These are phyloP conservation scores for Fukomys damarensis DNA, from an alignment of 2,113 vertebrate genomes.

Conservation along the genomic window DNA sequence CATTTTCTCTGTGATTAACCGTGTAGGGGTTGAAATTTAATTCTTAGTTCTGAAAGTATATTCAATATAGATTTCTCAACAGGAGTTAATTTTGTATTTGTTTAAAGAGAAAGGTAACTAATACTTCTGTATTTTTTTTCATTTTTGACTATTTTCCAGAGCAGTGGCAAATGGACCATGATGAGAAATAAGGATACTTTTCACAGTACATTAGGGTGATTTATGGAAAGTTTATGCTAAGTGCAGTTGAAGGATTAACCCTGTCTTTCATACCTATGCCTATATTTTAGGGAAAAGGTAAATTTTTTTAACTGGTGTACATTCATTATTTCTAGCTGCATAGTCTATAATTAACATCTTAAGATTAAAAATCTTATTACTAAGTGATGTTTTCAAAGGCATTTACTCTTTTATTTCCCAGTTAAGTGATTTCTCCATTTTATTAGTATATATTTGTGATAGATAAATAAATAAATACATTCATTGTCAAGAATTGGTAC, in stretches of 20 bases:
- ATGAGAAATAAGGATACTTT: conserved; percentile 43
- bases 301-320: background rate
- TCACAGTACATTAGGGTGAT: background rate
- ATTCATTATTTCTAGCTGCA: background rate
- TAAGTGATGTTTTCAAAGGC: conserved; percentile 6
- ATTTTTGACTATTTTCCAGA: conserved; percentile 48
- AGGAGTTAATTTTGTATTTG: background rate
- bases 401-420: conserved; percentile 15
- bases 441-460: background rate
- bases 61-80: background rate
- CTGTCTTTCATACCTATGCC: background rate
- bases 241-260: conserved; percentile 10
- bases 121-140: background rate
- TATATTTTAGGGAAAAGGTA: conserved; percentile 2
- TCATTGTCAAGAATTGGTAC: background rate
- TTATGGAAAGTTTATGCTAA: background rate
- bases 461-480: background rate
- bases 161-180: background rate
- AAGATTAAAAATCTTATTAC: background rate
- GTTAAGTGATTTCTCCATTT: background rate
- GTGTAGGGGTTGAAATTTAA: background rate
- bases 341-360: background rate
- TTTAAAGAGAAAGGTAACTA: background rate
- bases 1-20: background rate
- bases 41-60: background rate